phyloP scores from a whole-genome alignment of 2,113 vertebrate genomes.

The Cebus imitator region DNA sequence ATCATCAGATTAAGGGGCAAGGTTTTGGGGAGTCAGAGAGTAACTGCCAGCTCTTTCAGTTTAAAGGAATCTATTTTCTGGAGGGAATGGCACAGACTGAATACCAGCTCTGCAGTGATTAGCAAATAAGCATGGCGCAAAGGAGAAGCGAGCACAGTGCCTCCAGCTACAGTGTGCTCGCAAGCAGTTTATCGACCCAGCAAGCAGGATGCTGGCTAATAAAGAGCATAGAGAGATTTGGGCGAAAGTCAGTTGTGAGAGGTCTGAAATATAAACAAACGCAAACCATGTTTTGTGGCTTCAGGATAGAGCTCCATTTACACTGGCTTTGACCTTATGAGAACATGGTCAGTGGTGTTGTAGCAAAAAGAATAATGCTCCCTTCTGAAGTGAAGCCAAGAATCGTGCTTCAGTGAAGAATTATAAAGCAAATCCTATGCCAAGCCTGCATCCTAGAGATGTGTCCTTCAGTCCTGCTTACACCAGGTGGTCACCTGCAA shows the following conservation, averaged over 20 bases:
- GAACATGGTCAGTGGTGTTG: conserved; percentile 70
- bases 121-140: conserved; percentile 38
- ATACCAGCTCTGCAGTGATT: conserved; percentile 47
- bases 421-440: conserved; percentile 17
- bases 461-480: background rate
- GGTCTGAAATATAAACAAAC: conserved; percentile 70
- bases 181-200: conserved; percentile 48
- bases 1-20: conserved; percentile 23
- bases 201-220: conserved; percentile 45
- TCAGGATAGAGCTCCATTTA: conserved; percentile 72
- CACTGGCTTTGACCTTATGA: conserved; percentile 73
- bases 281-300: conserved; percentile 61
- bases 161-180: conserved; percentile 52
- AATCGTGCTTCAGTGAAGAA: conserved; percentile 65
- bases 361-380: conserved; percentile 62
- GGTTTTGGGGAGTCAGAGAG: conserved; percentile 26
- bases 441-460: background rate
- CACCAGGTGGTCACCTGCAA: background rate
- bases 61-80: conserved; percentile 52
- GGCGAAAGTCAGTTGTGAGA: conserved; percentile 62
- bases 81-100: conserved; percentile 65
- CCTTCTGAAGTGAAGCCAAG: conserved; percentile 64
- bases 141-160: conserved; percentile 12
- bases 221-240: conserved; percentile 21
- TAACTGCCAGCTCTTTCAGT: conserved; percentile 34